These are phyloP conservation scores for Seriola rivoliana DNA, from an alignment of 2,113 vertebrate species.

Conservation along the genomic window DNA sequence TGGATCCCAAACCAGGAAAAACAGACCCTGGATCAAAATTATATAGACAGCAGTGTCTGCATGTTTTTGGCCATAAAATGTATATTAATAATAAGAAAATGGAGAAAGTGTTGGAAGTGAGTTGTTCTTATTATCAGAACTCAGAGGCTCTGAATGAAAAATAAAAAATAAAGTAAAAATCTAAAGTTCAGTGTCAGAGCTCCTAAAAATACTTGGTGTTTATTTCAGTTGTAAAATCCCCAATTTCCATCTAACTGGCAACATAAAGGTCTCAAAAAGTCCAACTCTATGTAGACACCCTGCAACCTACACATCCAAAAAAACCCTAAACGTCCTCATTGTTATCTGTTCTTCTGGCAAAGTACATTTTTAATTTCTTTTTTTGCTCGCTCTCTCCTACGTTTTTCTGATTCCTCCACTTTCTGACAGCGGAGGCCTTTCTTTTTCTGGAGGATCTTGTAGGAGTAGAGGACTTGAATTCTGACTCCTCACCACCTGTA, in stretches of 20 bases:
- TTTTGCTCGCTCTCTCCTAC: slow-evolving; percentile 47
- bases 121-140: background rate
- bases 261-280: slow-evolving; percentile 47
- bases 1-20: background rate
- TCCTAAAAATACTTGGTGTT: slow-evolving; percentile 34
- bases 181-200: slow-evolving; percentile 20
- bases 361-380: slow-evolving; percentile 55
- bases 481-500: slow-evolving; percentile 79
- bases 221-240: slow-evolving; percentile 21
- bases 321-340: slow-evolving; percentile 2
- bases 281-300: slow-evolving; percentile 33
- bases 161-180: slow-evolving; percentile 1
- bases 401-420: slow-evolving; percentile 54
- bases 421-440: slow-evolving; percentile 63
- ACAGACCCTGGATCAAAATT: background rate
- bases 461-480: slow-evolving; percentile 70
- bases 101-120: background rate
- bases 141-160: slow-evolving; percentile 12
- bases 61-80: too few relatives aligned
- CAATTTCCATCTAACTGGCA: slow-evolving; percentile 44
- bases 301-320: slow-evolving; percentile 47
- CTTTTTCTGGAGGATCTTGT: slow-evolving; percentile 76
- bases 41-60: too few relatives aligned
- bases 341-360: slow-evolving; percentile 61
- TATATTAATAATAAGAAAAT: background rate